Evolutionary conservation across 2,888 invertebrate species (phyloP), one percentile per base, ranked within the genome.

Genomic region (Bombyx huttoni): DNA sequence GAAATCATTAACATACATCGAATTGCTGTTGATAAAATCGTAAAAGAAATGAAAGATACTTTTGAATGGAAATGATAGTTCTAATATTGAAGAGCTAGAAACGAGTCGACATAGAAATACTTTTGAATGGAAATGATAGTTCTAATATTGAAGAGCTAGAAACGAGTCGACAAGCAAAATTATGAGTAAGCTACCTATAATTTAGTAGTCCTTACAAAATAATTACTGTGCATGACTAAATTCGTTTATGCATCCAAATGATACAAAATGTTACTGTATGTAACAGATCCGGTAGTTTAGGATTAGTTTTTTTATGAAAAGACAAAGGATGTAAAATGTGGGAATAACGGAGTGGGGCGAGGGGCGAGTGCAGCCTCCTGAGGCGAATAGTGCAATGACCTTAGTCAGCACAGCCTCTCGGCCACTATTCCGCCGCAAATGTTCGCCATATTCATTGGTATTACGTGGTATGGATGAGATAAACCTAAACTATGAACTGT

Each of bases 311-410:
- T 62, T 58, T 55, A 56, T 51, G 60, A 55, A 65, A 60, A 62
- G 63, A 67, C 63, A 68, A 69, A 70, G 72, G 73, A 71, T 69
- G 68, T 66, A 59, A 62, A 69, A 67, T 73, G 69, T 58, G 61
- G 58, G 65, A 64, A 63, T 64, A 57, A 63, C 58, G 62, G 65
- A 61, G 58, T 62, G 65, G 58, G 60, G 60, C 65, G 67, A 62
- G 67, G 63, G 71, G 70, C 63, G 70, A 68, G 70, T 77, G 77
- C 81, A 81, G 76, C 67, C 74, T 75, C 73, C 70, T 70, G 68
- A 56, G 66, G 65, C 62, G 64, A 65, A 67, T 65, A 66, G 83
- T 73, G 75, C 86, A 82, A 76, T 77, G 85, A 86, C 85, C 82
- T 76, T 73, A 66, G 71, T 70, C 72, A 60, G 75, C 75, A 65